Base-by-base conservation (phyloP, 1,140 invertebrate genomes). In the Tetramorium alpestre region DNA sequence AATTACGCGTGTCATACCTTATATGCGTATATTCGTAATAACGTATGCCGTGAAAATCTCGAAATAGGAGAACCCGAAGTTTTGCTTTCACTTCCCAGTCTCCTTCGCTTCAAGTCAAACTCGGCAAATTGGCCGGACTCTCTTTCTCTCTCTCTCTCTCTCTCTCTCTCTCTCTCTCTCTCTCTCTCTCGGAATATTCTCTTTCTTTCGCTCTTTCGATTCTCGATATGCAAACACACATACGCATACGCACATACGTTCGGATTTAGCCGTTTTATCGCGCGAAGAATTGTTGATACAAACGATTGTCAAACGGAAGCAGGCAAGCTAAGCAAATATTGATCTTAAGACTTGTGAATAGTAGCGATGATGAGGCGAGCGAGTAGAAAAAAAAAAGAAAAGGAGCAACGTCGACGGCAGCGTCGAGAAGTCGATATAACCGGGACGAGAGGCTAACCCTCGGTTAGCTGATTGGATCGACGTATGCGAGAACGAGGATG, bases 301-400 rank as follows among this genome's bases (percentile, higher is more conserved):
- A 87, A 87, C 81, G 67, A 87, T 85, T 77, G 86, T 87, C 86
- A 72, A 86, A 86, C 81, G 81, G 49, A 81, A 72, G 64, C 67
- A 64, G 72, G 49, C 81, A 49, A 87, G 82, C 72, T 85, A 85
- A 85, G 62, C 70, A 87, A 87, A 87, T 86, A 87, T 87, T 86
- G 70, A 72, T 87, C 70, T 75, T 75, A 47, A 81, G 70, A 11
- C 38, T 44, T 18, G 54, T 87, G 77, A 86, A 86, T 86, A 51
- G 85, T 67, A 58, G 76, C 76, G 85, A 86, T 69, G 85, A 86
- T 86, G 85, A 86, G 51, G 85, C 85, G 77, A 72, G 82, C 67
- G 85, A 72, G 78, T 33, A 73, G 51, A 51, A 64, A 47, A 65
- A 2, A 70, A 51, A 58, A 49, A 78, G 84, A 58, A 77, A 78